Evolutionary conservation across 1,140 invertebrate genomes (phyloP).

Genomic region (Drepana arcuata): DNA sequence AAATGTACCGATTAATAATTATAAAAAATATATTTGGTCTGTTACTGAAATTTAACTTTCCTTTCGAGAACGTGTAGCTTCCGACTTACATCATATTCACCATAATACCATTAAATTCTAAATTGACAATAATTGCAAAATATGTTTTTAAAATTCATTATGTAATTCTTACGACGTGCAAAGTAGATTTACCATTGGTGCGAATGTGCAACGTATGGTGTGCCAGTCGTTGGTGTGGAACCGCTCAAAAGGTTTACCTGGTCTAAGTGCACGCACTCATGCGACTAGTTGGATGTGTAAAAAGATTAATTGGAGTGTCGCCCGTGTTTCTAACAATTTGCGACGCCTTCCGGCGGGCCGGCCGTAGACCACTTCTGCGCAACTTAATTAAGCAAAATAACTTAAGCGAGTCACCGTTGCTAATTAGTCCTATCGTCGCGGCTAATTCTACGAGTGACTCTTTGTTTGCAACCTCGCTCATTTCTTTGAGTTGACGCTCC

Average conservation of each 20-base stretch:
- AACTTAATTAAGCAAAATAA: constrained; percentile 71
- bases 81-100: too few species aligned
- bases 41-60: too few species aligned
- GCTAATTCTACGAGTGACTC: constrained; percentile 64
- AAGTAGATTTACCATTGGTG: too few species aligned
- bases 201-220: too few species aligned
- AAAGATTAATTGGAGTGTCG: constrained; percentile 70
- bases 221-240: constrained; percentile 28
- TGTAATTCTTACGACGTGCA: too few species aligned
- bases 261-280: constrained; percentile 54
- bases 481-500: constrained; percentile 59
- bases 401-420: constrained; percentile 64
- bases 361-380: constrained; percentile 64
- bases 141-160: too few species aligned
- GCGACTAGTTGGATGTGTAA: constrained; percentile 64
- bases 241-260: constrained; percentile 46
- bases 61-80: too few species aligned
- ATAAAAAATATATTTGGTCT: too few species aligned
- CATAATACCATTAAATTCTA: too few species aligned
- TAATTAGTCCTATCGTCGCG: constrained; percentile 63
- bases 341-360: constrained; percentile 56
- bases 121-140: too few species aligned
- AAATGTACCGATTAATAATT: too few species aligned
- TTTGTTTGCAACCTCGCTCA: constrained; percentile 51
- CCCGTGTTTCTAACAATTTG: constrained; percentile 60